Evolutionary conservation across 64 coral and sea anemone genomes (phyloP), one percentile per base, ranked within the genome.

Genomic region (Acropora yongei): DNA sequence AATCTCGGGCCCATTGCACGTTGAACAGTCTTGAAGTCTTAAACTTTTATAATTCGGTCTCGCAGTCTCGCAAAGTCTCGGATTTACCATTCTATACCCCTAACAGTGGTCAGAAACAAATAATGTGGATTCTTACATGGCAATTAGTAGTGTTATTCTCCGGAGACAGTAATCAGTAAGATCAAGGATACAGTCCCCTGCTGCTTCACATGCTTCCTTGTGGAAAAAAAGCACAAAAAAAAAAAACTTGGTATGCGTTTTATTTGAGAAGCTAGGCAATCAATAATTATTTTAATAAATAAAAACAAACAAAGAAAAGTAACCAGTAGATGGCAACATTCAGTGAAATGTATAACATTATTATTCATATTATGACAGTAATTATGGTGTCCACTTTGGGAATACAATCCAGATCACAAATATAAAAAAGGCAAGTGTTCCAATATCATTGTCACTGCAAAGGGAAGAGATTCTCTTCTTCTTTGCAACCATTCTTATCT

Each of bases 181-280:
- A 83, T 98, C 96, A 40, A 98, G 77, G 67, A 98, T 93, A 60
- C 77, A 90, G 41, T 98, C 96, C 68, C 90, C 96, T 68, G 96
- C 96, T 47, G 96, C 96, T 78, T 98, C 96, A 76, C 96, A 98
- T 1, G 93, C 86, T 90, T 98, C 96, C 96, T 98, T 14, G 7
- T 53, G 82, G 61, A 68, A 17, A 86, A 86, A 71, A 66, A 41
- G 41, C 18, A 7, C 5, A 55, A 84, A 53, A 68, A 18, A 2
- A 84, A 12, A 16, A 65, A 55, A 55, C 51, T 55, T 55, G 10
- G 10, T 5, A 55, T 7, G 4, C 10, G 10, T 72, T 73, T 74
- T 18, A 3, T 74, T 40, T 9, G 2, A 18, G 41, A 2, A 3
- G 20, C 20, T 74, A 30, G 30, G 30, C 30, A 30, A 30, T 30